phyloP scores from a whole-genome alignment of 2,888 invertebrate species.

The Limnephilus marmoratus region DNA sequence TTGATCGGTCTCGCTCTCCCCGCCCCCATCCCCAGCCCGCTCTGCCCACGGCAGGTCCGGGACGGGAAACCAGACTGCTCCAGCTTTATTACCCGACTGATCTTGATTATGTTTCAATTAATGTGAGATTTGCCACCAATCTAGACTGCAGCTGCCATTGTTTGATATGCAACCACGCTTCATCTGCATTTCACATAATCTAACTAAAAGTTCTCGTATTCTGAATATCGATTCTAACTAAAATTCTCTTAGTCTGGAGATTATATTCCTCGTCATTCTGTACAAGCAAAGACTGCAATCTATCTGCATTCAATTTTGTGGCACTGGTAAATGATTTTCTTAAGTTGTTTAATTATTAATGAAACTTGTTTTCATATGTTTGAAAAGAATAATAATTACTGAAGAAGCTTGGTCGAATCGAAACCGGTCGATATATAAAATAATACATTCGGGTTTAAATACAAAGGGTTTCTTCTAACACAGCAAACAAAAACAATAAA shows the following conservation, averaged over 20 bases:
- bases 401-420: no score
- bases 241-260: background rate
- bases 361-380: no score
- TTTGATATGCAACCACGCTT: background rate
- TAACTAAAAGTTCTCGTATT: background rate
- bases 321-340: no score
- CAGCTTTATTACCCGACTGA: background rate
- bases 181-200: background rate
- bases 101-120: background rate
- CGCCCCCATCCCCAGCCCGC: background rate
- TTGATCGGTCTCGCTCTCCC: constrained; percentile 57
- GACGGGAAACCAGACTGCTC: constrained; percentile 74
- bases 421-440: no score
- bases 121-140: background rate
- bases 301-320: no score
- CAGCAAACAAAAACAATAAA: no score
- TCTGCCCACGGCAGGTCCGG: constrained; percentile 76
- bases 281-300: no score
- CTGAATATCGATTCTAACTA: background rate
- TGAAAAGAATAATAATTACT: no score
- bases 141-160: background rate
- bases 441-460: no score
- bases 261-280: no score
- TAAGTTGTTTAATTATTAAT: no score
- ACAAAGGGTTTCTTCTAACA: no score